Base-by-base conservation (phyloP, 2,797 vertebrate species). In the Poeciliopsis presidionis region DNA sequence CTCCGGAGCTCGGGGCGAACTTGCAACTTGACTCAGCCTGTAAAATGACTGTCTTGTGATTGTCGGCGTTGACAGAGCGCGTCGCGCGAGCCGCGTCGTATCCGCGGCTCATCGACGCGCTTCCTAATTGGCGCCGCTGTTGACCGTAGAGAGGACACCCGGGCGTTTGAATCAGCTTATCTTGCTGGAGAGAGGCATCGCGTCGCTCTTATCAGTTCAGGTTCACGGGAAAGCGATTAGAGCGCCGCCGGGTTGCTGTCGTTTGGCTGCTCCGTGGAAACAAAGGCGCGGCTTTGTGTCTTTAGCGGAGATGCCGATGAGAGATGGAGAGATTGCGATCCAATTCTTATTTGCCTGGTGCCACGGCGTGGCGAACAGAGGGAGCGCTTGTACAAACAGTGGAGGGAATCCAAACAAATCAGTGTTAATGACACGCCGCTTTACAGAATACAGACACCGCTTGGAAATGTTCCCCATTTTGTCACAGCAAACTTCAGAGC, bases 111-210 rank as follows among this genome's bases (percentile, higher is more conserved):
- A 93, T 93, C 92, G 89, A 88, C 93, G 89, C 87, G 91, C 81
- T 93, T 93, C 80, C 88, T 95, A 94, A 95, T 95, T 95, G 92
- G 91, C 76, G 79, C 83, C 86, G 92, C 86, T 91, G 91, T 93
- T 80, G 84, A 86, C 81, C 72, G 73, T 86, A 84, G 91, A 73
- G 83, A 90, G 88, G 91, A 92, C 87, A 88, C 85, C 80, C 91
- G 91, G 89, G 90, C 93, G 90, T 94, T 89, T 92, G 87, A 94
- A 92, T 90, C 88, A 84, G 67, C 81, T 88, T 93, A 92, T 92
- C 91, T 91, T 91, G 81, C 80, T 79, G 51, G 71, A 87, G 79
- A 86, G 92, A 92, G 84, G 86, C 84, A 91, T 87, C 87, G 86
- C 87, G 93, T 92, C 80, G 41, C 75, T 92, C 91, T 93, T 94